Evolutionary conservation across 2,797 vertebrate species (phyloP), one percentile per base, ranked within the genome.

Genomic region (Moxostoma hubbsi): DNA sequence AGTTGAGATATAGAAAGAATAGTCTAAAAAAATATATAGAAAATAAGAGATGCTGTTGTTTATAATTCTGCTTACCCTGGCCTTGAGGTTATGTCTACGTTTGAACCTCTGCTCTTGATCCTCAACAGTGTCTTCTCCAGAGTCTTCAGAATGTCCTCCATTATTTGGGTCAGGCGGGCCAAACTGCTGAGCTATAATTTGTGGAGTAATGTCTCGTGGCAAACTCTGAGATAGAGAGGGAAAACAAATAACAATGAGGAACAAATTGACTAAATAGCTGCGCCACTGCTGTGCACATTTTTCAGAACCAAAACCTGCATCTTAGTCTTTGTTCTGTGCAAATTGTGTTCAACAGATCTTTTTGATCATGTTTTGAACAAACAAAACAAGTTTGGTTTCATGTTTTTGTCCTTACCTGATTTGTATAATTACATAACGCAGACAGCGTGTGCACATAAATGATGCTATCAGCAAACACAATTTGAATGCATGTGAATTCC

Each of bases 81-180:
- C 36, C 87, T 98, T 98, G 6, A 98, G 90, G 86, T 97, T 98
- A 70, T 92, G 89, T 85, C 96, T 93, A 80, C 97, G 95, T 85
- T 85, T 94, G 50, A 97, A 94, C 0, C 93, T 93, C 36, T 92
- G 91, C 83, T 93, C 93, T 5, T 88, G 87, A 5, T 84, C 85
- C 50, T 97, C 97, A 0, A 94, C 94, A 0, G 95, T 96, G 4
- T 98, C 97, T 74, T 99, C 96, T 0, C 96, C 98, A 18, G 97
- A 97, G 55, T 95, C 97, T 0, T 95, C 96, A 55, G 96, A 95
- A 67, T 95, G 96, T 43, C 92, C 95, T 0, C 94, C 95, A 46
- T 76, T 82, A 90, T 95, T 95, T 57, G 90, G 89, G 73, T 90
- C 88, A 54, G 89, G 82, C 6, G 71, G 90, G 13, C 88, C 90